Evolutionary conservation across 2,113 vertebrate genomes (phyloP), one percentile per base, ranked within the genome.

Genomic region (Calyptommatus sinebrachiatus): DNA sequence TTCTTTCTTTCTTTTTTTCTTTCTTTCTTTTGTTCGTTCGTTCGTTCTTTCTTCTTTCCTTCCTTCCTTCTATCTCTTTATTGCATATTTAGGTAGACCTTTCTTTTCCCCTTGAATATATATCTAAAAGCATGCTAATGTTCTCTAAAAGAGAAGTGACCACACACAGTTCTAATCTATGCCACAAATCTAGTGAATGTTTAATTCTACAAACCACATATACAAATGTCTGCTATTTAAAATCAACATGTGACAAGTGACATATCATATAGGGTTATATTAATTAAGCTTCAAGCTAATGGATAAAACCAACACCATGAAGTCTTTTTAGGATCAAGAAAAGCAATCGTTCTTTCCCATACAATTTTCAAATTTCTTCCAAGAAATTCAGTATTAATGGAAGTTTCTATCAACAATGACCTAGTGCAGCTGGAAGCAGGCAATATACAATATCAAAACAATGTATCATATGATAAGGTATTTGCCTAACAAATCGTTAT

Each of bases 391-490:
- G 88, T 85, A 88, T 91, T 95, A 95, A 95, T 95, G 92, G 93
- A 95, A 93, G 87, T 92, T 94, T 92, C 88, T 83, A 82, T 94
- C 94, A 95, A 94, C 92, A 93, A 75, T 5, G 4, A 89, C 91
- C 90, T 88, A 91, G 90, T 90, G 91, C 90, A 92, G 84, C 87
- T 89, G 89, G 86, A 93, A 93, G 88, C 90, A 89, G 91, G 94
- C 92, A 88, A 91, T 90, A 86, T 82, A 79, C 85, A 89, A 79
- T 83, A 80, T 93, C 82, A 82, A 86, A 86, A 87, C 90, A 92
- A 92, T 87, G 88, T 84, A 86, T 74, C 75, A 80, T 71, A 78
- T 84, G 81, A 90, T 92, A 88, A 76, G 75, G 89, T 76, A 90
- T 87, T 87, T 79, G 72, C 57, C 80, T 78, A 89, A 89, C 77